phyloP scores from a whole-genome alignment of 2,113 vertebrate genomes.

The Tapirus terrestris region DNA sequence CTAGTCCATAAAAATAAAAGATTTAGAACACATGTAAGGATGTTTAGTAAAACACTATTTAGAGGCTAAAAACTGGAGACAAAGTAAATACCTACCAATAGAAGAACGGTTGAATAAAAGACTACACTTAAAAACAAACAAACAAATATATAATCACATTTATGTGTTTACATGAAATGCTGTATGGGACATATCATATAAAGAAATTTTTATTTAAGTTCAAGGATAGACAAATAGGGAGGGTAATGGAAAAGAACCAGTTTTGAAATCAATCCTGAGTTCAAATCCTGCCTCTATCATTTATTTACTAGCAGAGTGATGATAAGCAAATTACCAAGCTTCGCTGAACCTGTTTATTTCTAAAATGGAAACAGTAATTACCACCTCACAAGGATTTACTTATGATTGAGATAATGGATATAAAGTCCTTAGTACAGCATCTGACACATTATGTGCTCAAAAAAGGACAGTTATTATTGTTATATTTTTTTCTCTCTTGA shows the following conservation, averaged over 20 bases:
- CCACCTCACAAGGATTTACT: not conserved
- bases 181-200: not conserved
- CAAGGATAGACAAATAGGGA: not conserved
- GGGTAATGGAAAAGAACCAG: not conserved
- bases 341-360: not conserved
- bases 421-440: not conserved
- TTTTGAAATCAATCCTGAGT: not conserved
- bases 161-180: not conserved
- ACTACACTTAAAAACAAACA: not conserved
- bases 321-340: not conserved
- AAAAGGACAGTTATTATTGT: not conserved
- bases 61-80: slow-evolving; percentile 29
- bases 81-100: not conserved
- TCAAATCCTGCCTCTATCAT: not conserved
- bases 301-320: not conserved
- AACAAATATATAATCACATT: not conserved
- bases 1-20: not conserved
- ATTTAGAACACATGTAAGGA: not conserved
- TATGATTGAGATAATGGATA: not conserved
- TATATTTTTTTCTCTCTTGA: not conserved
- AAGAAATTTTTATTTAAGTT: slow-evolving; percentile 15
- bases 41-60: not conserved
- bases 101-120: not conserved
- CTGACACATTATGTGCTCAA: not conserved
- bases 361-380: slow-evolving; percentile 8